A percentile compares a stretch with the other conserved stretches of the same genome.
phyloP scores from a whole-genome alignment of 1,140 invertebrate genomes.

The Drosophila paulistorum region DNA sequence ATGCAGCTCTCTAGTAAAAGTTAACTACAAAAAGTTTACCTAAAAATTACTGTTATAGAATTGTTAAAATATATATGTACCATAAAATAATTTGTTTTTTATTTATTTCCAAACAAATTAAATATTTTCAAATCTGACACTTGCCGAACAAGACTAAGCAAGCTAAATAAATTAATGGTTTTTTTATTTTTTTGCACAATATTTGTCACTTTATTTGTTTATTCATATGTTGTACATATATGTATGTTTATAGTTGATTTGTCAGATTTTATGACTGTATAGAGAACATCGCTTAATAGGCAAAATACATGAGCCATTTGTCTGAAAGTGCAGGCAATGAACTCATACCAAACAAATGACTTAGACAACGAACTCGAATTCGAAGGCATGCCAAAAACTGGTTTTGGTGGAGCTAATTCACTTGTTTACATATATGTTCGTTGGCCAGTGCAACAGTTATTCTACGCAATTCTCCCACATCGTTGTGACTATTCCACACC shows the following conservation, averaged over 20 bases:
- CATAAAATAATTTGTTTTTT: no score
- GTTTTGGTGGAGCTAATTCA: slow-evolving; percentile 58
- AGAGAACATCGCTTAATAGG: slow-evolving; percentile 16
- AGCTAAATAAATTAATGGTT: not conserved
- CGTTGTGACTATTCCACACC: not conserved
- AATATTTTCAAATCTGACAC: no score
- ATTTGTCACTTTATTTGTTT: not conserved
- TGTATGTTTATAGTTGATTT: not conserved
- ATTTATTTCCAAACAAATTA: no score
- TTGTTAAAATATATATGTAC: no score
- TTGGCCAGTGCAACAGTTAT: slow-evolving; percentile 56
- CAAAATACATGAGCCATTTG: slow-evolving; percentile 48
- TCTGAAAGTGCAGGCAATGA: slow-evolving; percentile 57
- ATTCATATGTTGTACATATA: not conserved
- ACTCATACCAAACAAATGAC: slow-evolving; percentile 74
- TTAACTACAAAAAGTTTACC: no score
- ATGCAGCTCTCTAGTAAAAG: no score
- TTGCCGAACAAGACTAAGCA: no score
- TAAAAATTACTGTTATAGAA: no score
- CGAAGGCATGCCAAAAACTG: slow-evolving; percentile 62
- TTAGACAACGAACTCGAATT: slow-evolving; percentile 73
- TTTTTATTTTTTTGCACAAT: not conserved
- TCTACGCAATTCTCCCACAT: slow-evolving; percentile 38
- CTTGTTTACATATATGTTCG: slow-evolving; percentile 20
- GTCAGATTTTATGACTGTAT: not conserved